Evolutionary conservation across 2,888 invertebrate genomes (phyloP), one percentile per base, ranked within the genome.

Genomic region (Palloptera scutellata): DNA sequence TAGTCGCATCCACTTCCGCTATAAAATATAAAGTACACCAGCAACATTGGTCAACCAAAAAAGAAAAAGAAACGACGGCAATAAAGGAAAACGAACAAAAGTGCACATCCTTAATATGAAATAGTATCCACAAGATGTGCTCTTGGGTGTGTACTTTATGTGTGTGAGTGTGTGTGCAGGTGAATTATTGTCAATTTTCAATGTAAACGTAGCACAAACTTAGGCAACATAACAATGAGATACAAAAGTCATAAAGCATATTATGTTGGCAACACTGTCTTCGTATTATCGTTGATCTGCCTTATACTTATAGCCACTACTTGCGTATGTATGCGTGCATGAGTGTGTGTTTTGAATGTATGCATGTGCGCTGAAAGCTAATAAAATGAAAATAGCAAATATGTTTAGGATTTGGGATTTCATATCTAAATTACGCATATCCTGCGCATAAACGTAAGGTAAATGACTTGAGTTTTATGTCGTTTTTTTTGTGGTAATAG

Each of bases 391-490:
- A 73, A 74, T 77, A 73, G 72, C 74, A 76, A 75, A 77, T 76
- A 75, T 74, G 70, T 67, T 73, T 72, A 70, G 75, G 67, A 73
- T 72, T 75, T 76, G 64, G 66, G 69, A 69, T 67, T 70, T 71
- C 73, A 73, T 74, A 78, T 76, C 76, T 75, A 76, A 78, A 78
- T 76, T 75, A 71, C 70, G 70, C 71, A 72, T 68, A 73, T 77
- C 76, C 76, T 73, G 63, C 52, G 57, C 63, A 72, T 71, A 67
- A 64, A 68, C 67, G 41, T 15, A n/a, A 30, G 48, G 53, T 61
- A 51, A 71, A 62, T 57, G 53, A n/a, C 17, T 54, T 11, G 20
- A 30, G 40, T 52, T 67, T 67, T 62, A 62, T 67, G 51, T 52
- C 61, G 59, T n/a, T 13, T n/a, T 15, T 48, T 15, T 8, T 48